A percentile compares a stretch with the other conserved stretches of the same genome.
These are phyloP conservation scores for Neosilurus hyrtlii DNA, from an alignment of 2,797 vertebrate genomes.

Conservation along the genomic window DNA sequence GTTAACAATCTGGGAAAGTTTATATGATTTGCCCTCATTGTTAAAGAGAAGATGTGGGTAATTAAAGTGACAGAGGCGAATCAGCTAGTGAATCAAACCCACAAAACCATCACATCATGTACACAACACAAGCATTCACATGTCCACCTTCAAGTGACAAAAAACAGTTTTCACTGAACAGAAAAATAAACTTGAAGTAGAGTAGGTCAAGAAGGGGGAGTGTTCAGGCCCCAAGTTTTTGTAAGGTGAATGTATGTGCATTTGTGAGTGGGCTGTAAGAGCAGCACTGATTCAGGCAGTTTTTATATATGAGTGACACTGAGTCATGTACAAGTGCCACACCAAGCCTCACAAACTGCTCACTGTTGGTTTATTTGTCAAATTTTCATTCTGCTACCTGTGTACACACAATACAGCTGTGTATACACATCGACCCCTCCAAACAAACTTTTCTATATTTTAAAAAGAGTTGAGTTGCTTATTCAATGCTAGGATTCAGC, in stretches of 20 bases:
- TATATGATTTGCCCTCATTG: not conserved
- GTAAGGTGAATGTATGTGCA: not conserved
- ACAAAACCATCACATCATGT: not conserved
- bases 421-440: not conserved
- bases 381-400: not conserved
- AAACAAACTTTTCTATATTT: not conserved
- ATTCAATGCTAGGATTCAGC: not conserved
- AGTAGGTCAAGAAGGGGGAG: constrained; percentile 33
- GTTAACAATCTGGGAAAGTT: too few relatives aligned
- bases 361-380: not conserved
- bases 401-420: not conserved
- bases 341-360: not conserved
- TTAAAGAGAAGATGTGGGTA: not conserved
- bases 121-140: too few relatives aligned
- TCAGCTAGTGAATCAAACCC: not conserved
- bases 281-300: not conserved
- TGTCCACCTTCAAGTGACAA: not conserved
- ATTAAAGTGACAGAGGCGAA: not conserved
- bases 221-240: not conserved
- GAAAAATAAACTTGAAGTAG: constrained; percentile 14
- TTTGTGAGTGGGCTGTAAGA: not conserved
- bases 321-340: not conserved
- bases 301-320: not conserved
- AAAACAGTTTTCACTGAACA: not conserved
- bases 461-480: not conserved